Evolutionary conservation across 2,113 vertebrate species (phyloP).

Genomic region (Cebus imitator): DNA sequence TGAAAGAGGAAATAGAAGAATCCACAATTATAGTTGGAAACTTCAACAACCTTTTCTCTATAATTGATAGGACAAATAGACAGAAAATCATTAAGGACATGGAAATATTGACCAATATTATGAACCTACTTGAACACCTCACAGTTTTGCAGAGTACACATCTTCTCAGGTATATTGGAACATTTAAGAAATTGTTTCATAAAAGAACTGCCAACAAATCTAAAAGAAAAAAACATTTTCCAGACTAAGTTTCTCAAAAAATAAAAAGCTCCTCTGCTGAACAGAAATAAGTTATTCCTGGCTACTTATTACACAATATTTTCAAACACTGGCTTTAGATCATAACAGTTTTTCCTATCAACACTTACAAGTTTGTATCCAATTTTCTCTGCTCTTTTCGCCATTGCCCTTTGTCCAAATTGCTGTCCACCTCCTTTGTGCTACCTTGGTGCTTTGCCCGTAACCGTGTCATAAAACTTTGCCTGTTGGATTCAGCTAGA

Average conservation of each 20-base stretch:
- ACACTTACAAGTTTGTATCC: neutral
- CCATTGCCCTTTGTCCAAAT: neutral
- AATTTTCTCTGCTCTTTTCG: neutral
- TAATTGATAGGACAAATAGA: neutral
- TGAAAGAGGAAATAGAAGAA: neutral
- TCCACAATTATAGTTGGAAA: neutral
- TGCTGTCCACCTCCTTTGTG: neutral
- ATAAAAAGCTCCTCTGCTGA: neutral
- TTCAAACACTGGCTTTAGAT: slow-evolving; percentile 28
- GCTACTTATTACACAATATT: neutral
- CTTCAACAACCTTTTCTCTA: neutral
- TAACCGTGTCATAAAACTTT: neutral
- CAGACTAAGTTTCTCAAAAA: neutral
- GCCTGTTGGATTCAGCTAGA: neutral
- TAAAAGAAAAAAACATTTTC: neutral
- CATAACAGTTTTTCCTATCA: neutral
- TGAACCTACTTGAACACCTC: neutral
- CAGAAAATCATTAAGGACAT: neutral
- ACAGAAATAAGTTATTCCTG: slow-evolving; percentile 13
- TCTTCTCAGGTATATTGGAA: neutral
- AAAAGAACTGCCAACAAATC: neutral
- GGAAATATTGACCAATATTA: neutral
- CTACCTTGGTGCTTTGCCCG: neutral
- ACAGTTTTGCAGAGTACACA: neutral
- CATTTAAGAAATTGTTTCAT: neutral